Percentiles rank a stretch among this genome's conserved stretches.
Evolutionary conservation across 2,113 vertebrate genomes (phyloP).

Genomic region (Crypturellus undulatus): DNA sequence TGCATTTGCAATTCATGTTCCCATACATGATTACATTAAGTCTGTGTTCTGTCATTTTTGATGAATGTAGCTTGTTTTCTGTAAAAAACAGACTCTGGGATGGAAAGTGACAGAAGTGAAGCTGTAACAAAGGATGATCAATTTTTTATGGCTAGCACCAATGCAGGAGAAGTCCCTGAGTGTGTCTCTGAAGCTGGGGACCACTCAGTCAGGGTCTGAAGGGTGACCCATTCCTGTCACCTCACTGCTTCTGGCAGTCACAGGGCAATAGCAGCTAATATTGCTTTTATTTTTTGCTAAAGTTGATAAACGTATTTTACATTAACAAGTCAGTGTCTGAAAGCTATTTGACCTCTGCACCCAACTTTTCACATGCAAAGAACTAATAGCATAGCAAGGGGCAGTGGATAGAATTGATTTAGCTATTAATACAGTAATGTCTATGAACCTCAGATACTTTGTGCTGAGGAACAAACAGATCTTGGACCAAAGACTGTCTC

Average conservation of each 20-base stretch:
- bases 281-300: background rate
- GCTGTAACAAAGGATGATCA: constrained; percentile 91
- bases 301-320: background rate
- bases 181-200: constrained; percentile 24
- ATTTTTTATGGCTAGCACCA: constrained; percentile 87
- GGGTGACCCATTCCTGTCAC: constrained; percentile 13
- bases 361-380: background rate
- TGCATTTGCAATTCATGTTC: constrained; percentile 98
- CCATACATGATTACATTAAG: constrained; percentile 95
- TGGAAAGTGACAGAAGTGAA: constrained; percentile 95
- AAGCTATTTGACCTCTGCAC: constrained; percentile 17
- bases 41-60: constrained; percentile 95
- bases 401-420: background rate
- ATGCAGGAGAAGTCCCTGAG: constrained; percentile 51
- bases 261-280: background rate
- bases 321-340: constrained; percentile 13
- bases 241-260: background rate
- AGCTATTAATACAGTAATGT: background rate
- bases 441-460: background rate
- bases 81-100: constrained; percentile 91
- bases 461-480: background rate
- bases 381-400: background rate
- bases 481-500: background rate
- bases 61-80: constrained; percentile 96
- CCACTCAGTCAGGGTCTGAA: background rate